Base-by-base conservation (phyloP, 2,113 vertebrate species). In the Leuciscus idus region DNA sequence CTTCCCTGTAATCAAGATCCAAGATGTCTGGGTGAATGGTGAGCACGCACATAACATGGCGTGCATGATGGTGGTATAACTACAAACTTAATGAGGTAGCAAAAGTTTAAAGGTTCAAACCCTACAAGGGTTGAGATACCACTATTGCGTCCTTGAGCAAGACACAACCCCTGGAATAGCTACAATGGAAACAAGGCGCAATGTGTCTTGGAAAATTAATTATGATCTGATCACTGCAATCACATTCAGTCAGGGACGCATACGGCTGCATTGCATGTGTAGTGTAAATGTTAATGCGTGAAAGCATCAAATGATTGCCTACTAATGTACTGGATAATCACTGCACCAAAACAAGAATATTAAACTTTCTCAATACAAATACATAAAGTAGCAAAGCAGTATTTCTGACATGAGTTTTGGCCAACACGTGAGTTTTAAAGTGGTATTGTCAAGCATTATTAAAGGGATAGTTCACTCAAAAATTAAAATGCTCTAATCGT, bases 401-500 rank as follows among this genome's bases (percentile, higher is more conserved):
- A 26, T 74, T 74, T 26, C 11, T 48, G 4, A 74, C 55, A 57
- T 57, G 19, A 57, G 19, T 57, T 57, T 57, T 21, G 72, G 6
- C 39, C 39, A 48, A 74, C 5, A 46, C 1, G 13, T 46, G 23
- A 43, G 2, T 46, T 70, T 36, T 36, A 12, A n/a, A n/a, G 21
- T 36, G 8, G 30, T 74, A 13, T 23, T 73, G 70, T 46, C 11
- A 46, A n/a, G 4, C 70, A 73, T 13, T 73, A n/a, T 12, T 73
- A 43, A 33, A 33, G 15, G 52, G 19, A 57, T 57, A 33, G 6
- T 33, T 66, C 6, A 66, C 4, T 30, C 13, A 68, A 68, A 21
- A 68, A 68, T 19, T 1, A 0, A 1, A 33, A 3, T 8, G 8
- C 1, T 15, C 26, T 9, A 17, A 66, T 30, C 0, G 1, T 66